These are phyloP conservation scores for Lerema accius DNA, from an alignment of 1,140 invertebrate genomes.

Conservation along the genomic window DNA sequence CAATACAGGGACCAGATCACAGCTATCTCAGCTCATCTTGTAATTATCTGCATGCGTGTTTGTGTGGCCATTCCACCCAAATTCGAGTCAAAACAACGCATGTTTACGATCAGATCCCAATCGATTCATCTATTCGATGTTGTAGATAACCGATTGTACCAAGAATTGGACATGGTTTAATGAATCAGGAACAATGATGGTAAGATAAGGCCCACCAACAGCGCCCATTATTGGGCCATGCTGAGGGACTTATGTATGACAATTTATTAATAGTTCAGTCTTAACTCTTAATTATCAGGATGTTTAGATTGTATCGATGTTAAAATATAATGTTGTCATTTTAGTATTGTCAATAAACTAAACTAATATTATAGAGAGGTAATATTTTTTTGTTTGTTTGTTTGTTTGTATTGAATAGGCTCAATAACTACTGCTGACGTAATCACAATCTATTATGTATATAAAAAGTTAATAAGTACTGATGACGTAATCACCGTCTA, in stretches of 20 bases:
- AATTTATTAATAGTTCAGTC: conserved; percentile 21
- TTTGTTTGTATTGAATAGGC: too few relatives aligned
- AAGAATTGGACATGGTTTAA: conserved; percentile 50
- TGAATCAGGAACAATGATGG: conserved; percentile 56
- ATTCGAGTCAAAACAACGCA: conserved; percentile 38
- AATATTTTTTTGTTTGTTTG: too few relatives aligned
- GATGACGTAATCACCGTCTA: too few relatives aligned
- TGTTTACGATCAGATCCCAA: conserved; percentile 46
- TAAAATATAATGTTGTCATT: too few relatives aligned
- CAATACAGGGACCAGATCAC: neutral
- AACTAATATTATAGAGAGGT: too few relatives aligned
- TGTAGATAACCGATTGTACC: conserved; percentile 54
- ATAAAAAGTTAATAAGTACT: too few relatives aligned
- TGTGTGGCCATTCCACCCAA: conserved; percentile 18
- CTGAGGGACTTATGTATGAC: conserved; percentile 9
- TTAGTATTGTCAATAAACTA: too few relatives aligned
- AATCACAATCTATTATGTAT: too few relatives aligned
- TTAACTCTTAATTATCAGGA: conserved; percentile 25
- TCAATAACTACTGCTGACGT: too few relatives aligned
- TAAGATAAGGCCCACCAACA: conserved; percentile 56
- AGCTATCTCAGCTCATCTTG: conserved; percentile 6
- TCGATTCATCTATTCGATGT: conserved; percentile 43
- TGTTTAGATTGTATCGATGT: conserved; percentile 14
- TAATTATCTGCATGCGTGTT: conserved; percentile 32
- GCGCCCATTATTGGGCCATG: conserved; percentile 20